Conservation (phyloP, 2,113 vertebrate species). For the Balaeniceps rex region DNA sequence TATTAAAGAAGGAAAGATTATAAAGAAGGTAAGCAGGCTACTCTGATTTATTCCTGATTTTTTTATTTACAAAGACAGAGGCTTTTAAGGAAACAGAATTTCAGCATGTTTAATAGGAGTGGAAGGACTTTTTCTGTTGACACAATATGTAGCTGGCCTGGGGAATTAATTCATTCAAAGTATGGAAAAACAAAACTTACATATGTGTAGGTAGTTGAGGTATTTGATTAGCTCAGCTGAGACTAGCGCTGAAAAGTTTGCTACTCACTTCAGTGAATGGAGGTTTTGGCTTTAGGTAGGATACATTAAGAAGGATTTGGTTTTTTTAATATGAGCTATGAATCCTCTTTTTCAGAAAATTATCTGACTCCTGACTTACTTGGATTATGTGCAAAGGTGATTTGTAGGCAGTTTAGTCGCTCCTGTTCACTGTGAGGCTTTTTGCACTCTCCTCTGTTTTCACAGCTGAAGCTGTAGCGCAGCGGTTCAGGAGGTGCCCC, state of each 20-base stretch:
- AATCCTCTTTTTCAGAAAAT: slow-evolving; percentile 9
- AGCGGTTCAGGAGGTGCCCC: neutral
- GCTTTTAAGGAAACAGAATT: neutral
- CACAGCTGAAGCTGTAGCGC: neutral
- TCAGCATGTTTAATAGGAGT: neutral
- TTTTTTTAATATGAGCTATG: neutral
- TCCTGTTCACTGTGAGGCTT: neutral
- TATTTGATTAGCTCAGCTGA: neutral
- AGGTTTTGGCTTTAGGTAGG: neutral
- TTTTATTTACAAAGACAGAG: neutral
- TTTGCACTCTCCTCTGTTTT: neutral
- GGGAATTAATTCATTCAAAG: neutral
- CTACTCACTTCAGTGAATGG: neutral
- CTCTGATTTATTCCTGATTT: neutral
- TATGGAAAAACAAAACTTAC: neutral
- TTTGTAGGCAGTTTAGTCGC: neutral
- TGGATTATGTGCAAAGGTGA: neutral
- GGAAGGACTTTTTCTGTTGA: neutral
- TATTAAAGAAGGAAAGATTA: neutral
- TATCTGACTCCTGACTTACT: neutral
- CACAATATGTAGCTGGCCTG: neutral
- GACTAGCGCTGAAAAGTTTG: neutral
- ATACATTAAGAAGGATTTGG: neutral
- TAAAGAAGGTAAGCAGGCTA: neutral
- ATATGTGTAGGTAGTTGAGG: neutral